Conservation (phyloP, 2,888 invertebrate genomes). For the Ptycholaimellus sp. region DNA sequence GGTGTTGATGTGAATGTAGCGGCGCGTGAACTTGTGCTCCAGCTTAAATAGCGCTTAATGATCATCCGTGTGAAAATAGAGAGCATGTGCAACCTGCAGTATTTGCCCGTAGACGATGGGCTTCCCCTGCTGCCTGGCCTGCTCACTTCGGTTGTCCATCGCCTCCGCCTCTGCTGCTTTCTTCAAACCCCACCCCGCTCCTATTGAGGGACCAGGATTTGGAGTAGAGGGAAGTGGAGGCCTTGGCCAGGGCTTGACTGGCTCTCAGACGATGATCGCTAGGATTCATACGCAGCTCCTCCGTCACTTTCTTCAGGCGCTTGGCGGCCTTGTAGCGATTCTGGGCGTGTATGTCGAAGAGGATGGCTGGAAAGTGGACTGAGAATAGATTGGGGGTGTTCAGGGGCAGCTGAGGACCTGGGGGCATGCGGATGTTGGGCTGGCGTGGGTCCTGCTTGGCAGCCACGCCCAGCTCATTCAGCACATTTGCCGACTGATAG, state of each 20-base stretch:
- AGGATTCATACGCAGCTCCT: slow-evolving; percentile 15
- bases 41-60: too few species aligned
- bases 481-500: too few species aligned
- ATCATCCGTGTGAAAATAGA: too few species aligned
- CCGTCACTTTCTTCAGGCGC: slow-evolving; percentile 15
- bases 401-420: too few species aligned
- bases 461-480: too few species aligned
- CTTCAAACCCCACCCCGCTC: slow-evolving; percentile 9
- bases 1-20: slow-evolving; percentile 26
- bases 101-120: slow-evolving; percentile 26
- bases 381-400: too few species aligned
- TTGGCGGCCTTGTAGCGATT: slow-evolving; percentile 27
- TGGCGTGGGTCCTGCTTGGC: too few species aligned
- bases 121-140: slow-evolving; percentile 24
- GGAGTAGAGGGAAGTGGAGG: too few species aligned
- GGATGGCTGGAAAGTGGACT: too few species aligned
- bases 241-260: slow-evolving; percentile 19
- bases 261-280: slow-evolving; percentile 11
- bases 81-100: too few species aligned
- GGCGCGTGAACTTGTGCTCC: slow-evolving; percentile 22
- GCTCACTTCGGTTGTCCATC: slow-evolving; percentile 25
- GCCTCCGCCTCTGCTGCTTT: slow-evolving; percentile 24
- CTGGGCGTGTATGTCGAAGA: slow-evolving; percentile 24
- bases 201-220: too few species aligned
- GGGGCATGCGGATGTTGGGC: too few species aligned